Base-by-base conservation (phyloP, 2,888 invertebrate genomes). In the Orchestes rusci region DNA sequence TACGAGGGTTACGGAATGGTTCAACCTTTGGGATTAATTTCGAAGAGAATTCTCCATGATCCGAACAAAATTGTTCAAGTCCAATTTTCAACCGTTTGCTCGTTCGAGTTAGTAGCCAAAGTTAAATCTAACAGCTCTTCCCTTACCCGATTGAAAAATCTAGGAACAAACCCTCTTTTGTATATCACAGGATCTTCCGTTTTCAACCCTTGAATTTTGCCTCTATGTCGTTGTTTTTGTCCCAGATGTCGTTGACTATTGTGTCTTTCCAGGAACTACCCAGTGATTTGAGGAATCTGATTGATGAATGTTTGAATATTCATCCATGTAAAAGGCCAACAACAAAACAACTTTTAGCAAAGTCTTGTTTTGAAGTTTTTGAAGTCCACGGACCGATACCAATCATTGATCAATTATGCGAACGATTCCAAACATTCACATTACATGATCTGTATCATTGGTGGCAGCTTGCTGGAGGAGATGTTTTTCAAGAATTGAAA, bases 381-480 rank as follows among this genome's bases (percentile, higher is more conserved):
- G 54, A 55, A 23, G 31, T 33, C 8, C 38, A 46, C 35, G 29
- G 28, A 4, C 54, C 49, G 17, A 56, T 59, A 45, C 44, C 46
- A 7, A 5, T 10, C 15, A 60, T 64, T 12, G 62, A 57, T 4
- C 63, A 65, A 48, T 60, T 64, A 38, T 59, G 58, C 32, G 53
- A 60, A 48, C 57, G 58, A 2, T 67, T 62, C 48, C 61, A 66
- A 53, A 59, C 62, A 15, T 68, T 69, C 46, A 68, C 81, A 8
- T 70, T 95, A 52, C 80, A 85, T 50, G 89, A 93, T 62, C 74
- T 94, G 17, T 97, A 94, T 65, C 86, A 93, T 64, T 79, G 94
- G 69, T 97, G 97, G 97, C 88, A 90, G 64, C 65, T 97, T 43
- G 90, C 96, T 13, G 97, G 97, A 1, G 95, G 95, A 0, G 95